Evolutionary conservation across 2,113 vertebrate species (phyloP).

Genomic region (Camarhynchus parvulus): DNA sequence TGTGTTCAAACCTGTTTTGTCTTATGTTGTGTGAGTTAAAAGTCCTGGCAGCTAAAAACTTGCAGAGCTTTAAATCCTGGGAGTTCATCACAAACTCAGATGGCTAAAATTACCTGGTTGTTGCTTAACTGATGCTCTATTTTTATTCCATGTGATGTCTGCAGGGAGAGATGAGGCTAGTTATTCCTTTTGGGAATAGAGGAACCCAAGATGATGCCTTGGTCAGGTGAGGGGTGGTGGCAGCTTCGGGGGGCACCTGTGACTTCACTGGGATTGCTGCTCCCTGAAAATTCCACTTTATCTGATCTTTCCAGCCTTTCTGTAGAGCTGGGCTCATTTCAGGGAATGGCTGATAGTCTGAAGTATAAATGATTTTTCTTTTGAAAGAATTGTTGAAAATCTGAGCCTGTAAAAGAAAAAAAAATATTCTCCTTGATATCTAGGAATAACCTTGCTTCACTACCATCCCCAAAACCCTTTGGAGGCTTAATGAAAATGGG

Average conservation of each 20-base stretch:
- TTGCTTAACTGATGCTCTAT: neutral
- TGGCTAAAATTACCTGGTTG: neutral
- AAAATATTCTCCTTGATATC: neutral
- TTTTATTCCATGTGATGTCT: neutral
- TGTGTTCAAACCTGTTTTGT: neutral
- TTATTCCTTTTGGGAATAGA: neutral
- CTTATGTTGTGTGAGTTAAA: accelerated
- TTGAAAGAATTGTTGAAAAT: neutral
- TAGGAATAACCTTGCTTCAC: neutral
- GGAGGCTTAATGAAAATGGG: neutral
- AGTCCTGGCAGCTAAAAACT: neutral
- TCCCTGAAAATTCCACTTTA: neutral
- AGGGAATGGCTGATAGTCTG: neutral
- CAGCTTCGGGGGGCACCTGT: neutral
- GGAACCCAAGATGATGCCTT: accelerated
- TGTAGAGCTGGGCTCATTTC: neutral
- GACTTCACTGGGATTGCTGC: neutral
- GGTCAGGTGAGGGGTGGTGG: neutral
- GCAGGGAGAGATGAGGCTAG: neutral
- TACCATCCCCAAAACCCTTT: neutral
- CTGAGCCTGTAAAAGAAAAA: neutral
- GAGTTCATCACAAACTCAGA: neutral
- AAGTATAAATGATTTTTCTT: neutral
- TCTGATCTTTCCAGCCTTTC: neutral
- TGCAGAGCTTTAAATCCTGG: neutral